These are phyloP conservation scores for Harpegnathos saltator DNA, from an alignment of 1,140 invertebrate species.

Conservation along the genomic window DNA sequence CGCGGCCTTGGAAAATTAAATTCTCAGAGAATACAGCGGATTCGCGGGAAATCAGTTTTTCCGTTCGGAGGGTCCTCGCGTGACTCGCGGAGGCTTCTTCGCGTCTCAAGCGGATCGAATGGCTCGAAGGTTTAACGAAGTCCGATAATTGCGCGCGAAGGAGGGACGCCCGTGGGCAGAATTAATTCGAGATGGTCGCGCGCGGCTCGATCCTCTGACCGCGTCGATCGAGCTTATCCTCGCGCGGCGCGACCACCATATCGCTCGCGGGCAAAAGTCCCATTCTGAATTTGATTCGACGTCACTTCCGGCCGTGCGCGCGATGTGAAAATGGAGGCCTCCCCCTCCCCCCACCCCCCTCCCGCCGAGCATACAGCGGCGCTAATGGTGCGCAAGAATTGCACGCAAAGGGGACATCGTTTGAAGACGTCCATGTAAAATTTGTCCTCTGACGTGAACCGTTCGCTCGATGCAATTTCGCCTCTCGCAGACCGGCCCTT, in stretches of 20 bases:
- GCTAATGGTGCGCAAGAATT: conserved; percentile 51
- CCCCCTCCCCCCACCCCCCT: too few relatives aligned
- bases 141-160: conserved; percentile 6
- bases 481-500: conserved; percentile 23
- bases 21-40: neutral
- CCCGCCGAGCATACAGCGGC: too few relatives aligned
- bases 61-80: too few relatives aligned
- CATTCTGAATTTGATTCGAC: conserved; percentile 3
- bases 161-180: neutral
- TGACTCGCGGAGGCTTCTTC: too few relatives aligned
- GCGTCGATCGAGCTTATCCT: neutral
- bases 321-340: conserved; percentile 10
- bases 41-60: too few relatives aligned
- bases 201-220: neutral
- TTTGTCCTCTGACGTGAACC: conserved; percentile 27
- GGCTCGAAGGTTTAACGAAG: neutral
- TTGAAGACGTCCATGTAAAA: conserved; percentile 47
- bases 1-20: conserved; percentile 3
- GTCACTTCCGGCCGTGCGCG: too few relatives aligned
- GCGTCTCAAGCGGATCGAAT: too few relatives aligned
- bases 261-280: too few relatives aligned
- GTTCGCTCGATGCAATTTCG: conserved; percentile 43
- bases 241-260: too few relatives aligned
- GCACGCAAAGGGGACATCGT: conserved; percentile 7
- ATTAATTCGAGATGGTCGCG: neutral